Conservation (phyloP, 2,888 invertebrate genomes). For the Lissocephala sabroskyi region DNA sequence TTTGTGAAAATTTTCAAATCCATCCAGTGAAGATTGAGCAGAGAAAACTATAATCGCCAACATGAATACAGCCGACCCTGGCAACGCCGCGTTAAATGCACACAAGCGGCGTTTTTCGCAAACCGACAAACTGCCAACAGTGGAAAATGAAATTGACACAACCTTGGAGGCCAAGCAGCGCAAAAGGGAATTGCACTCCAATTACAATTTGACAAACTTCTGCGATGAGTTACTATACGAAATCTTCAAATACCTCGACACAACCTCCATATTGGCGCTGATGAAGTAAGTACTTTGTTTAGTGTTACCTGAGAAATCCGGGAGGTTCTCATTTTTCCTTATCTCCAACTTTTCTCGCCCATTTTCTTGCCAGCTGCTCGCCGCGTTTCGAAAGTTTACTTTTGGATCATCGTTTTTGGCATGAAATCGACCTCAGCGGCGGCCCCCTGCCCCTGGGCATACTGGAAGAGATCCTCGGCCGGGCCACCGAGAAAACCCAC, state of each 20-base stretch:
- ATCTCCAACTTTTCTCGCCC: not conserved
- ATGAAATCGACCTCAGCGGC: constrained; percentile 63
- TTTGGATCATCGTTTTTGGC: constrained; percentile 69
- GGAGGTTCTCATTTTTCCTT: constrained; percentile 2
- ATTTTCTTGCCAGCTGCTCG: constrained; percentile 57
- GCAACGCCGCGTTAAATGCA: constrained; percentile 28
- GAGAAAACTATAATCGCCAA: too few relatives aligned
- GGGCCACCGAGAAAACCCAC: constrained; percentile 62
- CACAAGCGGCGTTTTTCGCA: constrained; percentile 54
- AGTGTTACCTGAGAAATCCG: too few relatives aligned
- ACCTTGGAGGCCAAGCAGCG: constrained; percentile 52
- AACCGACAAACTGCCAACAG: constrained; percentile 26
- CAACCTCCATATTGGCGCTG: constrained; percentile 61
- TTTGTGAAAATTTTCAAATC: constrained; percentile 22
- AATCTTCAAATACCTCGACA: constrained; percentile 69
- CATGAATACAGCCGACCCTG: constrained; percentile 43
- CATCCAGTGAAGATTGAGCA: not conserved
- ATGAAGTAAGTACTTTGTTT: constrained; percentile 55
- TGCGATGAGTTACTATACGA: constrained; percentile 70
- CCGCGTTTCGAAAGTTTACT: constrained; percentile 63
- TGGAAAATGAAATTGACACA: constrained; percentile 15
- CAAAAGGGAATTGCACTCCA: constrained; percentile 21
- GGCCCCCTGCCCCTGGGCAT: constrained; percentile 56
- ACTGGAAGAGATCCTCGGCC: constrained; percentile 58
- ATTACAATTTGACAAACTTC: constrained; percentile 47